Evolutionary conservation across 1,140 invertebrate species (phyloP).

Genomic region (Bombyx mandarina): DNA sequence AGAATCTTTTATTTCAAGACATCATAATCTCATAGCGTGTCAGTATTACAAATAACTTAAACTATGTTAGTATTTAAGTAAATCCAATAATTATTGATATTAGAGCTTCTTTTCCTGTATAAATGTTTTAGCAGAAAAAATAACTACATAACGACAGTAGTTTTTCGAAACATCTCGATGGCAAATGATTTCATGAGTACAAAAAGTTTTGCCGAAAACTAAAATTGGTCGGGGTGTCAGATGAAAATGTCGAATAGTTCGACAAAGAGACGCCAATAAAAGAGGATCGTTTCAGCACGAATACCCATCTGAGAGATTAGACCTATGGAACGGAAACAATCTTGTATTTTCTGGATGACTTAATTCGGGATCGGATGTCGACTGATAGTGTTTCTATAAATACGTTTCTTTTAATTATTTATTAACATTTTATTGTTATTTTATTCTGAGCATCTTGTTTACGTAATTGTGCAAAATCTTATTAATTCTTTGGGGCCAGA

Average conservation of each 20-base stretch:
- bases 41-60: no score
- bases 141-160: neutral
- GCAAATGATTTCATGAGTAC: neutral
- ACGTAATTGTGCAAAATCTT: no score
- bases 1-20: no score
- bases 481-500: no score
- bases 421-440: neutral
- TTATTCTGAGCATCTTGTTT: no score
- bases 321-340: conserved; percentile 66
- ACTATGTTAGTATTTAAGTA: no score
- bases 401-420: conserved; percentile 18
- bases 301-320: conserved; percentile 62
- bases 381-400: conserved; percentile 37
- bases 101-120: no score
- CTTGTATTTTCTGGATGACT: conserved; percentile 62
- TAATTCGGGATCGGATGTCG: conserved; percentile 38
- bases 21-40: no score
- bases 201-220: conserved; percentile 17
- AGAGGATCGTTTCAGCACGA: conserved; percentile 58
- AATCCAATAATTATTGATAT: no score
- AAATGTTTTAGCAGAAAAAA: no score
- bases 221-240: conserved; percentile 13
- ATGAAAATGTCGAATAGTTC: conserved; percentile 44
- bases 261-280: conserved; percentile 62
- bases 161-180: no score